Base-by-base conservation (phyloP, 2,113 vertebrate genomes). In the Gorsachius goisagi region DNA sequence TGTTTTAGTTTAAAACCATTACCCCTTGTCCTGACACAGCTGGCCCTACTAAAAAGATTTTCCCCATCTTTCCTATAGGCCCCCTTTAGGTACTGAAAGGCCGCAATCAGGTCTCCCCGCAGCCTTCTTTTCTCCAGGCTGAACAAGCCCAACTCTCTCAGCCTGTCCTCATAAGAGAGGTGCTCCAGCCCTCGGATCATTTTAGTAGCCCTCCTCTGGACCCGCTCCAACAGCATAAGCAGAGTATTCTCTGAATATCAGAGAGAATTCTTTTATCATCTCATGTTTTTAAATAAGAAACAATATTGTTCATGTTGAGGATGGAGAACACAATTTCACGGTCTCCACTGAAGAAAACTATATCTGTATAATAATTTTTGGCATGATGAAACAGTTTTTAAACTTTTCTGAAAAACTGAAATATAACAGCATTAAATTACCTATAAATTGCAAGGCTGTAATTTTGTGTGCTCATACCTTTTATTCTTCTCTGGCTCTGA, bases 401-500 rank as follows among this genome's bases (percentile, higher is more conserved):
- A 94, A 78, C 39, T 95, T 94, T 88, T 96, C 45, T n/a, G 63
- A 94, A 94, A 96, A 88, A 45, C 8, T 80, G 89, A 96, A 96
- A 73, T 91, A 78, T 88, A 96, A 90, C 60, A 92, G 47, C 44
- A 4, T 92, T 90, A 96, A 97, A 97, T 97, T 97, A 97, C 53
- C 28, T 66, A 75, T 64, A 95, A 97, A 97, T 96, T 93, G 35
- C 47, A 92, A 96, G 89, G 52, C 92, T 97, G 28, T 96, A 97
- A 98, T 97, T 97, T 97, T 91, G 26, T 91, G 39, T 63, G 53
- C 59, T 96, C 72, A 71, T 73, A 93, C 85, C 77, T 95, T 96
- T 97, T 96, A 90, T 95, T 96, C 84, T 95, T 95, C 37, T 82
- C 30, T 87, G 49, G 4, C 32, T 97, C 52, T 93, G 91, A 95